Percentiles rank a stretch among this genome's conserved stretches.
Evolutionary conservation across 1,140 invertebrate species (phyloP).

Genomic region (Calosoma granatense): DNA sequence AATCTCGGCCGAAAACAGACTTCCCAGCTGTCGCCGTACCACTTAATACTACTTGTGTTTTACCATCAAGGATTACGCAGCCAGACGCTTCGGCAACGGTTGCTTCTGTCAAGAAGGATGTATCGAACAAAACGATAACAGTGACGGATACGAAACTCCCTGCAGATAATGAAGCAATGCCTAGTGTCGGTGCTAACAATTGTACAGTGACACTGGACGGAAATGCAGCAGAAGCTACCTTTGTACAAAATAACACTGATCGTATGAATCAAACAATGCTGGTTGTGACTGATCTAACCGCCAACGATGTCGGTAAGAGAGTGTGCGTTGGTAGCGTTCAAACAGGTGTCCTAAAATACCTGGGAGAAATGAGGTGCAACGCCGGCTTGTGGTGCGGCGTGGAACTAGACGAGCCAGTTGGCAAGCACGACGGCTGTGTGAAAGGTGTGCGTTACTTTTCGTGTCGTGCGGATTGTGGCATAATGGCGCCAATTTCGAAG

Average conservation of each 20-base stretch:
- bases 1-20: not conserved
- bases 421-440: slow-evolving; percentile 52
- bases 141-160: too few relatives aligned
- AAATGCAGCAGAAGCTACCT: not conserved
- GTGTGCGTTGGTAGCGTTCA: slow-evolving; percentile 42
- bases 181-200: too few relatives aligned
- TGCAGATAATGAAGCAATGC: too few relatives aligned
- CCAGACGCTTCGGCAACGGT: too few relatives aligned
- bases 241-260: not conserved
- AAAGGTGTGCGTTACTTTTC: slow-evolving; percentile 44
- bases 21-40: not conserved
- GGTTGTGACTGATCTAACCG: slow-evolving; percentile 17
- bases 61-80: too few relatives aligned
- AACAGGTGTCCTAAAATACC: slow-evolving; percentile 43
- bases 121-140: too few relatives aligned
- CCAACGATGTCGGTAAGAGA: slow-evolving; percentile 37
- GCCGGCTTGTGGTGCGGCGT: slow-evolving; percentile 53
- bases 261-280: not conserved
- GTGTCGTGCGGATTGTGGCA: slow-evolving; percentile 37
- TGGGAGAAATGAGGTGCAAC: slow-evolving; percentile 46
- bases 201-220: not conserved
- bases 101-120: too few relatives aligned
- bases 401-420: slow-evolving; percentile 45
- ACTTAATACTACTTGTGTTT: too few relatives aligned
- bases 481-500: slow-evolving; percentile 41